Percentiles rank a stretch among this genome's conserved stretches.
These are phyloP conservation scores for Macropis europaea DNA, from an alignment of 2,888 invertebrate species.

Conservation along the genomic window DNA sequence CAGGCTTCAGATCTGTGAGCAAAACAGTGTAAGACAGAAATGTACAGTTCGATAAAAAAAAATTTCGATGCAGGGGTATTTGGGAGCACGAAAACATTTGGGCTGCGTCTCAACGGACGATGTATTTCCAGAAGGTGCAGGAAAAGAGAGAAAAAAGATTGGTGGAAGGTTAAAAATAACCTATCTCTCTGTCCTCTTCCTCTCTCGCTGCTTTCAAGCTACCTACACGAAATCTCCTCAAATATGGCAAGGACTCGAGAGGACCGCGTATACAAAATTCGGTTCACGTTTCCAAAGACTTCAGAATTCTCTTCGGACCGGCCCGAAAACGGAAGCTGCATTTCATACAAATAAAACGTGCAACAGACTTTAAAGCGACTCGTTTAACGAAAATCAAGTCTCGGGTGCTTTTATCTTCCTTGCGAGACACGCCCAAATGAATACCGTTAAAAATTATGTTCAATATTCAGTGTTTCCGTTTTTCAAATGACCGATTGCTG, in stretches of 20 bases:
- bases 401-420: constrained; percentile 16
- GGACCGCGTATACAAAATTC: constrained; percentile 25
- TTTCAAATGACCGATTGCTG: too few relatives aligned
- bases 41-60: too few relatives aligned
- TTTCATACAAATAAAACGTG: too few relatives aligned
- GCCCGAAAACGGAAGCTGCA: background rate
- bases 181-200: constrained; percentile 2
- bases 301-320: too few relatives aligned
- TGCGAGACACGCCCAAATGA: too few relatives aligned
- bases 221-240: constrained; percentile 24
- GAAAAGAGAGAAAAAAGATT: constrained; percentile 29
- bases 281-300: constrained; percentile 1
- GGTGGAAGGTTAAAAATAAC: constrained; percentile 49
- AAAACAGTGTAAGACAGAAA: too few relatives aligned
- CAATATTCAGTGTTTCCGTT: too few relatives aligned
- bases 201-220: constrained; percentile 8
- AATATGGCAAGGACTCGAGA: constrained; percentile 28
- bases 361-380: too few relatives aligned
- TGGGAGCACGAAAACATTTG: too few relatives aligned
- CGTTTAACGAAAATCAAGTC: constrained; percentile 14
- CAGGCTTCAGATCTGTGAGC: too few relatives aligned
- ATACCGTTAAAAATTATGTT: too few relatives aligned
- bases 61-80: too few relatives aligned
- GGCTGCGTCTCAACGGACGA: constrained; percentile 12
- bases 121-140: constrained; percentile 31